Percentiles rank a stretch among this genome's conserved stretches.
These are phyloP conservation scores for Halcyon badia DNA, from an alignment of 2,797 vertebrate genomes.

Conservation along the genomic window DNA sequence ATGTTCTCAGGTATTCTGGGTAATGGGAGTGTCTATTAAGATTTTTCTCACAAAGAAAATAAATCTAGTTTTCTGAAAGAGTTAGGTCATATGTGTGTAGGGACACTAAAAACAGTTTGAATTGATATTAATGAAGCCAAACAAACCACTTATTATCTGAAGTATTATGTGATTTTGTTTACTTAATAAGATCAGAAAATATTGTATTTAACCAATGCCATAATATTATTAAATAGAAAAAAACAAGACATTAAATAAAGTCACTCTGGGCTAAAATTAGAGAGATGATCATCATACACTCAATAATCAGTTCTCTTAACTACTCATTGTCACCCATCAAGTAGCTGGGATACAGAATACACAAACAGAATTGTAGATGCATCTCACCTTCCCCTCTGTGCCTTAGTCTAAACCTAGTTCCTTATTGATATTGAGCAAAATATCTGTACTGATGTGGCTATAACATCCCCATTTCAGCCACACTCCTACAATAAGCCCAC, in stretches of 20 bases:
- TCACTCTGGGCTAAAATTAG: not conserved
- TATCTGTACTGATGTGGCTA: not conserved
- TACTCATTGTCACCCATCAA: conserved; percentile 8
- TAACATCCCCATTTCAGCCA: not conserved
- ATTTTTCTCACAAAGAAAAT: not conserved
- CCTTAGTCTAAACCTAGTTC: not conserved
- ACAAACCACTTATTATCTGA: conserved; percentile 51
- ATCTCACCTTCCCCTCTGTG: not conserved
- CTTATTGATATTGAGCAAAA: not conserved
- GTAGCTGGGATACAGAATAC: not conserved
- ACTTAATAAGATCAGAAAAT: conserved; percentile 42
- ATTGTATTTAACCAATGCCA: not conserved
- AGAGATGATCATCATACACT: conserved; percentile 31
- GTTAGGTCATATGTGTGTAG: not conserved
- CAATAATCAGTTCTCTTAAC: conserved; percentile 50
- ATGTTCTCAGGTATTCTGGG: not conserved
- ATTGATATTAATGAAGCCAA: conserved; percentile 28
- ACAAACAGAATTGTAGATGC: conserved; percentile 34
- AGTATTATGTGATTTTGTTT: not conserved
- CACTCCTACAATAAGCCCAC: not conserved
- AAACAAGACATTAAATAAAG: conserved; percentile 1
- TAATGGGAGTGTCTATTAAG: not conserved
- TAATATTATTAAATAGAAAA: conserved; percentile 9
- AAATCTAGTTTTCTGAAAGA: not conserved
- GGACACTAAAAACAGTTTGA: not conserved